phyloP scores from a whole-genome alignment of 2,797 vertebrate genomes.

The Rhodeus uyekii region DNA sequence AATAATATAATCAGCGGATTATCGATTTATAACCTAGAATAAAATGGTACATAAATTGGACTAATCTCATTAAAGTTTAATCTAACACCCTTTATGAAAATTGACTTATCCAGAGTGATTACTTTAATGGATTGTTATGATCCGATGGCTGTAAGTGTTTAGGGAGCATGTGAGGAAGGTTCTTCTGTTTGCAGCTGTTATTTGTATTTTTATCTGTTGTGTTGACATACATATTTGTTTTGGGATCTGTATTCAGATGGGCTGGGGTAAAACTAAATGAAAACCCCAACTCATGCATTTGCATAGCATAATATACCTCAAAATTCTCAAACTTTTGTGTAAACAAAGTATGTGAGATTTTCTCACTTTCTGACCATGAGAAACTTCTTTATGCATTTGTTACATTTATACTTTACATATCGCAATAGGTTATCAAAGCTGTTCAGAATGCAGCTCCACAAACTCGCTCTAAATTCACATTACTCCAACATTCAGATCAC shows the following conservation, averaged over 20 bases:
- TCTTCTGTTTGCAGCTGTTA: not conserved
- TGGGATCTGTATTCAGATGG: not conserved
- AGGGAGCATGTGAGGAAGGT: slow-evolving; percentile 24
- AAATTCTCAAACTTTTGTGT: too few relatives aligned
- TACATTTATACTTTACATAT: not conserved
- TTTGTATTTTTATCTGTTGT: not conserved
- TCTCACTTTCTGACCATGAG: not conserved
- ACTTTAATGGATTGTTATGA: slow-evolving; percentile 76
- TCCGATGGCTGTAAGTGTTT: slow-evolving; percentile 60
- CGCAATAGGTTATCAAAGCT: not conserved
- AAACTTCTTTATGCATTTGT: not conserved
- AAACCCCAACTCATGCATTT: not conserved
- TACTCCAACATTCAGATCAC: not conserved
- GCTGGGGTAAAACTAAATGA: not conserved
- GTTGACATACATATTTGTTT: not conserved
- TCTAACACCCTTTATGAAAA: slow-evolving; percentile 73
- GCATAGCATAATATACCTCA: too few relatives aligned
- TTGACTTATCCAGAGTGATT: slow-evolving; percentile 73
- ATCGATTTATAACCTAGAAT: slow-evolving; percentile 77
- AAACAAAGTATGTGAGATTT: not conserved
- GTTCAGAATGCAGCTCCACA: not conserved
- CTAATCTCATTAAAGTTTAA: slow-evolving; percentile 76
- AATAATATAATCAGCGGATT: slow-evolving; percentile 76
- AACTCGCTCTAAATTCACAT: not conserved
- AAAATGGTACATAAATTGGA: slow-evolving; percentile 74